phyloP scores from a whole-genome alignment of 1,140 invertebrate genomes.

The Tetragonula clypearis region DNA sequence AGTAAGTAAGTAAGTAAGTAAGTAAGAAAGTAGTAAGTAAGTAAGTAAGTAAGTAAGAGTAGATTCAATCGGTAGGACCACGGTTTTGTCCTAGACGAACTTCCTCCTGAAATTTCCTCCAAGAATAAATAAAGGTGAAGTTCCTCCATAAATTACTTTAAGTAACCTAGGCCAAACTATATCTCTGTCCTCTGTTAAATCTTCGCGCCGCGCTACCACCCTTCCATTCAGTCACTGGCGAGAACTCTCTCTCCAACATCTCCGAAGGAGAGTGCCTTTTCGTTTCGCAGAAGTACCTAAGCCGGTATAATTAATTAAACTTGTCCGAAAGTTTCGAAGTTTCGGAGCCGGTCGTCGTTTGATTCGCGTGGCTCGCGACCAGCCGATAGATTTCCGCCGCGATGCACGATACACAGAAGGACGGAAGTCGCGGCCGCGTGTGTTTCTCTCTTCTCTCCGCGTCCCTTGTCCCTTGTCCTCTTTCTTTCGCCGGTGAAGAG shows the following conservation, averaged over 20 bases:
- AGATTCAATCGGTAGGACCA: too few species aligned
- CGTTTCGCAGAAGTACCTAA: background rate
- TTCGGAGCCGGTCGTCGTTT: slow-evolving; percentile 19
- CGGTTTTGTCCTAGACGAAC: too few species aligned
- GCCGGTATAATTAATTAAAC: slow-evolving; percentile 48
- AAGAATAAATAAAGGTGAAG: background rate
- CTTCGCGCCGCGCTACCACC: background rate
- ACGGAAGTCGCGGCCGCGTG: background rate
- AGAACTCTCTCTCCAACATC: background rate
- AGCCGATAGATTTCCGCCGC: background rate
- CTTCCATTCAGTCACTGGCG: too few species aligned
- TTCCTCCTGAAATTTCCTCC: too few species aligned
- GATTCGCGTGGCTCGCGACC: slow-evolving; percentile 37
- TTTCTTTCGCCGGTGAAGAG: slow-evolving; percentile 58
- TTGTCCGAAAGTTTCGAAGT: background rate
- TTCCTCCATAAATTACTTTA: background rate
- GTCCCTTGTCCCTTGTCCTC: slow-evolving; percentile 5
- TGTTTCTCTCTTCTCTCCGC: slow-evolving; percentile 1
- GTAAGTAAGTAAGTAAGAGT: too few species aligned
- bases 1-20: too few species aligned
- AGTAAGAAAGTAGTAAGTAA: too few species aligned
- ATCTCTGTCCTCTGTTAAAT: background rate
- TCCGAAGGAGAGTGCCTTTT: background rate
- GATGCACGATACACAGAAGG: background rate
- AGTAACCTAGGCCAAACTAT: background rate